Percentiles rank a stretch among this genome's conserved stretches.
Evolutionary conservation across 1,140 invertebrate species (phyloP).

Genomic region (Hylyphantes graminicola): DNA sequence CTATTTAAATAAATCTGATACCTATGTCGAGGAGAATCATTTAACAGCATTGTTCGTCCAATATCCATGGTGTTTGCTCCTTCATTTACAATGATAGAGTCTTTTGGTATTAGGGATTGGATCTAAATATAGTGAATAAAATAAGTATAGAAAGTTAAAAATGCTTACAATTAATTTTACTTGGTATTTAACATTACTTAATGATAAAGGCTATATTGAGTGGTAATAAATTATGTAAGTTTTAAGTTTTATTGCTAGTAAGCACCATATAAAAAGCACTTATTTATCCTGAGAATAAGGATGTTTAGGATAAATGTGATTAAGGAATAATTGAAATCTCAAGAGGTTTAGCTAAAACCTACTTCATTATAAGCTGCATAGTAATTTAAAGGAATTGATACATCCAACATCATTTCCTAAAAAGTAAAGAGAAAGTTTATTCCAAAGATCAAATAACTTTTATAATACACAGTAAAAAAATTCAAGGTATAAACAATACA

Average conservation of each 20-base stretch:
- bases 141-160: not conserved
- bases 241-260: too few relatives aligned
- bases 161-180: not conserved
- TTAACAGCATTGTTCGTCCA: constrained; percentile 87
- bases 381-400: constrained; percentile 87
- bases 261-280: too few relatives aligned
- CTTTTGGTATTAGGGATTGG: constrained; percentile 69
- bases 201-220: too few relatives aligned
- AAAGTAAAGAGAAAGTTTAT: constrained; percentile 33
- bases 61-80: constrained; percentile 99
- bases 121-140: constrained; percentile 62
- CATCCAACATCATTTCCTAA: constrained; percentile 75
- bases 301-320: too few relatives aligned
- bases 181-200: too few relatives aligned
- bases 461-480: not conserved
- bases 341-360: constrained; percentile 15
- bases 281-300: too few relatives aligned
- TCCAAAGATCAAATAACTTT: not conserved
- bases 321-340: too few relatives aligned
- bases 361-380: constrained; percentile 87
- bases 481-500: too few relatives aligned
- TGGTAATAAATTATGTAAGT: too few relatives aligned
- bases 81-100: constrained; percentile 95
- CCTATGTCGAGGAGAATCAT: constrained; percentile 84
- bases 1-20: constrained; percentile 70